Evolutionary conservation across 2,113 vertebrate genomes (phyloP).

Genomic region (Calonectris borealis): DNA sequence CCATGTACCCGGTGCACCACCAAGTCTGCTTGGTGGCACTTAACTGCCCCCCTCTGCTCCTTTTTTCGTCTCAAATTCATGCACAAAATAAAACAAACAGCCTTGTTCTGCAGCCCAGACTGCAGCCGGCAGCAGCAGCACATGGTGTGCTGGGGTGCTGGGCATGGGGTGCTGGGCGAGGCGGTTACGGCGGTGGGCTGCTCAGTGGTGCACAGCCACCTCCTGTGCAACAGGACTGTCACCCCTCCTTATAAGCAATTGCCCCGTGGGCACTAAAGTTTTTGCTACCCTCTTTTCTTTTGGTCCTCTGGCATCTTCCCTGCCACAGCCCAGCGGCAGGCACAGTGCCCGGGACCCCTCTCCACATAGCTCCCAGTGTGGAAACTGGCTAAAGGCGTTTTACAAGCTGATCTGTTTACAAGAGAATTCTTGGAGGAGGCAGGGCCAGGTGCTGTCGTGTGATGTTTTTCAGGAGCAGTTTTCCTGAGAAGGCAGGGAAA

Average conservation of each 20-base stretch:
- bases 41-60: not conserved
- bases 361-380: not conserved
- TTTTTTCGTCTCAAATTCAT: not conserved
- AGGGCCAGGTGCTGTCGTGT: not conserved
- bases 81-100: not conserved
- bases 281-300: not conserved
- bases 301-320: not conserved
- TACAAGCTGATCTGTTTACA: not conserved
- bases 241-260: not conserved
- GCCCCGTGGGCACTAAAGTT: not conserved
- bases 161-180: not conserved
- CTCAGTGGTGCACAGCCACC: not conserved
- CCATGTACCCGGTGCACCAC: too few relatives aligned
- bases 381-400: not conserved
- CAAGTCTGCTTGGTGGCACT: not conserved
- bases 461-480: not conserved
- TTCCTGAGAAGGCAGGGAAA: not conserved
- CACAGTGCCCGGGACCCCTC: not conserved
- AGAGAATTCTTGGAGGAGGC: not conserved
- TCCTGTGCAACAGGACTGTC: not conserved
- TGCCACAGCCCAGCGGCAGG: not conserved
- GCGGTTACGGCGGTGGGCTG: not conserved
- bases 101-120: not conserved
- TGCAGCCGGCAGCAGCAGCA: not conserved
- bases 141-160: too few relatives aligned